phyloP scores from a whole-genome alignment of 2,888 invertebrate genomes.

The Metalampra italica region DNA sequence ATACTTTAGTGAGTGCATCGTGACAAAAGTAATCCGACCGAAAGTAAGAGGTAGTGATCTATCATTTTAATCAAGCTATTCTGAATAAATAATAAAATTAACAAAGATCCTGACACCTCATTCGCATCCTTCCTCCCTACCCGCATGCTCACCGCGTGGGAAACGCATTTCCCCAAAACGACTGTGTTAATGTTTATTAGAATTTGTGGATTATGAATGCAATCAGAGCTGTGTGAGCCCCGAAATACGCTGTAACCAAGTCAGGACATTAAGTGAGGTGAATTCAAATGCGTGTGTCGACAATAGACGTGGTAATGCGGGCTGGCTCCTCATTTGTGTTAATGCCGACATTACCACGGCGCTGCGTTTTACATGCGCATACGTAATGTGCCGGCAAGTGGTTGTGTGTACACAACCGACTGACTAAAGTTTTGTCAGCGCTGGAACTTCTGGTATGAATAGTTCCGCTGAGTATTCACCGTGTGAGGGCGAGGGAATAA shows the following conservation, averaged over 20 bases:
- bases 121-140: too few relatives aligned
- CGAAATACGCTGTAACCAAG: slow-evolving; percentile 2
- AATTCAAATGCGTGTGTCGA: background rate
- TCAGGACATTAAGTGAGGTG: background rate
- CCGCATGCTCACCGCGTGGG: too few relatives aligned
- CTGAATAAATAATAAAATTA: too few relatives aligned
- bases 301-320: slow-evolving; percentile 1
- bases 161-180: too few relatives aligned
- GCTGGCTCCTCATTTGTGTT: slow-evolving; percentile 5
- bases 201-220: too few relatives aligned
- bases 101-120: too few relatives aligned
- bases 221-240: background rate
- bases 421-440: background rate
- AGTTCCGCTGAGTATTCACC: background rate
- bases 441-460: background rate
- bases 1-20: too few relatives aligned
- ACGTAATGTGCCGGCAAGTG: background rate
- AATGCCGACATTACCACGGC: background rate
- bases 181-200: too few relatives aligned
- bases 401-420: background rate
- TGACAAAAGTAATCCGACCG: too few relatives aligned
- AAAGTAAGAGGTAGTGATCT: too few relatives aligned
- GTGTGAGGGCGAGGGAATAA: background rate
- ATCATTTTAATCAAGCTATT: too few relatives aligned
- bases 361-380: slow-evolving; percentile 1